Percentiles rank a stretch among this genome's conserved stretches.
Conservation (phyloP, 2,888 invertebrate genomes). For the Cheilosia scutellata region DNA sequence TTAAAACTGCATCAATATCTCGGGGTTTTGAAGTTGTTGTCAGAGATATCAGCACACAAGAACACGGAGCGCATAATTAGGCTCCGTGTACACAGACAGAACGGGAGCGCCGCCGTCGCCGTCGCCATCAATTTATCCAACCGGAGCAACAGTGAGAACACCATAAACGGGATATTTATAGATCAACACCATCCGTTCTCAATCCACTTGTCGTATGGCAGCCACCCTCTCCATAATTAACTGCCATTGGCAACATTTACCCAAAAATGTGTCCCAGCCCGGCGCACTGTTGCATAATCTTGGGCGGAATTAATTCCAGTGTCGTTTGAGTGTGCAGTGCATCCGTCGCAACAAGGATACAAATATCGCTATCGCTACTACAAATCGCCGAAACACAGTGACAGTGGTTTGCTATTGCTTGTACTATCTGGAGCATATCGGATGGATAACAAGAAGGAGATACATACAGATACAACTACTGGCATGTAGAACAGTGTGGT, state of each 20-base stretch:
- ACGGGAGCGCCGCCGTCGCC: slow-evolving; percentile 1
- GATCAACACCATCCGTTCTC: slow-evolving; percentile 70
- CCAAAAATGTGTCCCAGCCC: slow-evolving; percentile 33
- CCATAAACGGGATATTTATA: slow-evolving; percentile 71
- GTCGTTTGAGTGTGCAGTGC: slow-evolving; percentile 16
- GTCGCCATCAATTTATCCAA: slow-evolving; percentile 49
- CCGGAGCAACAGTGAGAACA: slow-evolving; percentile 70
- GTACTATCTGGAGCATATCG: slow-evolving; percentile 68
- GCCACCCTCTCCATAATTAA: slow-evolving; percentile 58
- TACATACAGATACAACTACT: slow-evolving; percentile 18
- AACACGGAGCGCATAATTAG: slow-evolving; percentile 70
- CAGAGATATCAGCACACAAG: slow-evolving; percentile 58
- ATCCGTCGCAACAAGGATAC: slow-evolving; percentile 19
- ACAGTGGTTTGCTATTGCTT: slow-evolving; percentile 65
- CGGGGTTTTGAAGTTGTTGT: slow-evolving; percentile 62
- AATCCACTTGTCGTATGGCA: slow-evolving; percentile 25
- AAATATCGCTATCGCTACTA: slow-evolving; percentile 35
- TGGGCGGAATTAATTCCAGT: slow-evolving; percentile 70
- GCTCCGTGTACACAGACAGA: slow-evolving; percentile 31
- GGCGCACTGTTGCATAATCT: slow-evolving; percentile 71
- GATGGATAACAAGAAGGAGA: slow-evolving; percentile 45
- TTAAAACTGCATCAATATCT: slow-evolving; percentile 70
- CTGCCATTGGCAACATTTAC: slow-evolving; percentile 67
- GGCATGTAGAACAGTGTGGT: slow-evolving; percentile 24
- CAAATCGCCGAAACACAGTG: slow-evolving; percentile 57